phyloP scores from a whole-genome alignment of 2,888 invertebrate genomes.

The Pandemis corylana region DNA sequence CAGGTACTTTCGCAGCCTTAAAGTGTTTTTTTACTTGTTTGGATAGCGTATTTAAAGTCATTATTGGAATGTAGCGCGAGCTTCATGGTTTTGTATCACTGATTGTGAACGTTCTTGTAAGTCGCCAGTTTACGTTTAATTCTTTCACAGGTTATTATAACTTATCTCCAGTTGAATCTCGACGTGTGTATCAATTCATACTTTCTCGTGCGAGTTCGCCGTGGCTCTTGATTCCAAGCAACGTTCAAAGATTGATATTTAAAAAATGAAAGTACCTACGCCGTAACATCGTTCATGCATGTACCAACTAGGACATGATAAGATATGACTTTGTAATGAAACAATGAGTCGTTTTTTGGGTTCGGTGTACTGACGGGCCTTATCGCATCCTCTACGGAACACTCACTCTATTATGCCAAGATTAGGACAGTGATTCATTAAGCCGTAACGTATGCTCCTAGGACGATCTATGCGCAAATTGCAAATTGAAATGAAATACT shows the following conservation, averaged over 20 bases:
- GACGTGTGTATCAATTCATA: conserved; percentile 19
- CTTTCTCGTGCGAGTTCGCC: conserved; percentile 11
- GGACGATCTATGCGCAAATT: neutral
- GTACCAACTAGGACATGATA: conserved; percentile 56
- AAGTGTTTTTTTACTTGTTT: neutral
- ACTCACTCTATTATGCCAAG: conserved; percentile 66
- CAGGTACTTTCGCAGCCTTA: neutral
- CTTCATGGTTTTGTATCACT: neutral
- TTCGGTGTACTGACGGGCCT: conserved; percentile 62
- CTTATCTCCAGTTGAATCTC: conserved; percentile 22
- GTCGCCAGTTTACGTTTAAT: neutral
- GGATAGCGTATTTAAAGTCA: neutral
- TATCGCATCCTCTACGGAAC: conserved; percentile 76
- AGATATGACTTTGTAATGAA: conserved; percentile 60
- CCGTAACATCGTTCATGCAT: conserved; percentile 48
- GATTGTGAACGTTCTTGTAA: neutral
- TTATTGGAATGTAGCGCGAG: neutral
- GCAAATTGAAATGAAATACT: neutral
- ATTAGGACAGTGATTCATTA: conserved; percentile 76
- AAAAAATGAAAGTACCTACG: conserved; percentile 38
- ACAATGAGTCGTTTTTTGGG: conserved; percentile 70
- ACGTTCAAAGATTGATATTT: conserved; percentile 24
- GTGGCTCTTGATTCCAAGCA: conserved; percentile 15
- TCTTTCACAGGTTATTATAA: conserved; percentile 17
- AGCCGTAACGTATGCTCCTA: conserved; percentile 43